These are phyloP conservation scores for Aldrovandia affinis DNA, from an alignment of 2,797 vertebrate species.

Conservation along the genomic window DNA sequence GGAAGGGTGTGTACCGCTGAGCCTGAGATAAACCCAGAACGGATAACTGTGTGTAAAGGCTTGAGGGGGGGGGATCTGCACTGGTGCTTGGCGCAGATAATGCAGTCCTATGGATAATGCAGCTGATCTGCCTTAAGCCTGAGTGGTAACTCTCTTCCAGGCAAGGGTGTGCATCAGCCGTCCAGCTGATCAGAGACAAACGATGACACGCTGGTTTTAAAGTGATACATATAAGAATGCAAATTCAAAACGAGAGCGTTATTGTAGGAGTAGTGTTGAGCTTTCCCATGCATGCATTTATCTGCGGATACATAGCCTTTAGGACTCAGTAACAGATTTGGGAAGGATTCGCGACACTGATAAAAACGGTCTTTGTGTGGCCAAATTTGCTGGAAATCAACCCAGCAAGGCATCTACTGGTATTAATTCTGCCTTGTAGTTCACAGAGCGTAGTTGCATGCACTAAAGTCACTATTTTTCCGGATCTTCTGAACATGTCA, in stretches of 20 bases:
- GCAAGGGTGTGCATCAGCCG: slow-evolving; percentile 60
- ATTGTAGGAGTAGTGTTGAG: neutral
- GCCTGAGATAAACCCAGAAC: slow-evolving; percentile 82
- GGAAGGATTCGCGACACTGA: neutral
- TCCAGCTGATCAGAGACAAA: slow-evolving; percentile 24
- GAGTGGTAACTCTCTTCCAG: slow-evolving; percentile 62
- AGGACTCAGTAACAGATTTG: neutral
- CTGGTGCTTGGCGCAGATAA: slow-evolving; percentile 77
- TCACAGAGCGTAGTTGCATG: neutral
- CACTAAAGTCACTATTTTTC: neutral
- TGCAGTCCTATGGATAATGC: slow-evolving; percentile 76
- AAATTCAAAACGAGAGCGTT: neutral
- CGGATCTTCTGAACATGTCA: neutral
- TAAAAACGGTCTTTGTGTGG: neutral
- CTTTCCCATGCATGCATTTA: neutral
- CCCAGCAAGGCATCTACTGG: neutral
- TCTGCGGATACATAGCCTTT: neutral
- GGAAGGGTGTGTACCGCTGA: slow-evolving; percentile 10
- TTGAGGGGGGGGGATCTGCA: slow-evolving; percentile 74
- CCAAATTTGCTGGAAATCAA: neutral
- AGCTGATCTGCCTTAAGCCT: slow-evolving; percentile 64
- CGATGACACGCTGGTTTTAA: neutral
- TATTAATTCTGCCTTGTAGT: neutral
- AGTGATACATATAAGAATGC: neutral
- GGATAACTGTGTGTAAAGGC: slow-evolving; percentile 60